Evolutionary conservation across 2,113 vertebrate species (phyloP).

Genomic region (Halichoeres trimaculatus): DNA sequence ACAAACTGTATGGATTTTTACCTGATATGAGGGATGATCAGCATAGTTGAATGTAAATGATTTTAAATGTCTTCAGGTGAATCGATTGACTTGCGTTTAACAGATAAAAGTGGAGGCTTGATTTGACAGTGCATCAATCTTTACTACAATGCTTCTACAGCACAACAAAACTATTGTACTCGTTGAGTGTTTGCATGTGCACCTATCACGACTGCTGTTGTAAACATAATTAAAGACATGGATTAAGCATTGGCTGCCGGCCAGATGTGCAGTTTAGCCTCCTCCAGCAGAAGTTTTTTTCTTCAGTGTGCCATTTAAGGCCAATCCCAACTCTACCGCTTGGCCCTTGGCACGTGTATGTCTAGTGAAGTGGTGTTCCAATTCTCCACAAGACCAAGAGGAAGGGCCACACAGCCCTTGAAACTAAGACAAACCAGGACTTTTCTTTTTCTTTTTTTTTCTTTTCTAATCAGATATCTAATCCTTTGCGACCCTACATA

Average conservation of each 20-base stretch:
- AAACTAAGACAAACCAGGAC: too few relatives aligned
- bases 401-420: too few relatives aligned
- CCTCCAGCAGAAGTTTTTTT: constrained; percentile 17
- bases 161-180: constrained; percentile 18
- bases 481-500: too few relatives aligned
- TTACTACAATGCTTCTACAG: constrained; percentile 8
- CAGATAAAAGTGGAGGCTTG: constrained; percentile 65
- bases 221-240: constrained; percentile 19
- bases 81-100: constrained; percentile 58
- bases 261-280: constrained; percentile 31
- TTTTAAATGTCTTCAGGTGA: constrained; percentile 65
- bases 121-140: constrained; percentile 64
- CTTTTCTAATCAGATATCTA: too few relatives aligned
- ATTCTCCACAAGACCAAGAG: too few relatives aligned
- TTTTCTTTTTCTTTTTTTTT: too few relatives aligned
- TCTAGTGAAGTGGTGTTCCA: too few relatives aligned
- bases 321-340: too few relatives aligned
- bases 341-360: too few relatives aligned
- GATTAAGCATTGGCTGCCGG: constrained; percentile 17
- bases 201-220: constrained; percentile 22
- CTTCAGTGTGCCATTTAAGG: neutral
- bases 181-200: constrained; percentile 8
- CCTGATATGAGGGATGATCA: constrained; percentile 76
- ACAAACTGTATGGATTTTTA: constrained; percentile 81
- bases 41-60: constrained; percentile 77